Evolutionary conservation across 2,888 invertebrate species (phyloP).

Genomic region (Habrosyne pyritoides): DNA sequence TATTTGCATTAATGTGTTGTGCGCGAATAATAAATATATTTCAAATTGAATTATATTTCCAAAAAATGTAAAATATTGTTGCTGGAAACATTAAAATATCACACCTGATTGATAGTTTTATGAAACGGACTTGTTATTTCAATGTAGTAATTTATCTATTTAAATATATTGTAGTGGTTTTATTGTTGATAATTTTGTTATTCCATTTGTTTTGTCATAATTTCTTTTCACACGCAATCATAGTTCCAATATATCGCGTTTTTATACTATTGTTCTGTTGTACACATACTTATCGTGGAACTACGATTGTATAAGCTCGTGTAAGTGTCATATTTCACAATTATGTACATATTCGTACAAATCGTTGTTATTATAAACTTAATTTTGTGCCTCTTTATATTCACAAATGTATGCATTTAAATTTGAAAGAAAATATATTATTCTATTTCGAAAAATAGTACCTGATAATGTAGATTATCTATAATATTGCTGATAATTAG

Average conservation of each 20-base stretch:
- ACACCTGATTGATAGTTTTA: no score
- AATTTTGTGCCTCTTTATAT: neutral
- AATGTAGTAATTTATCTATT: neutral
- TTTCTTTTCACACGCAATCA: neutral
- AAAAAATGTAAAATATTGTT: neutral
- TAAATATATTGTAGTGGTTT: conserved; percentile 18
- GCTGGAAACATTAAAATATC: no score
- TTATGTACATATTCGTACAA: neutral
- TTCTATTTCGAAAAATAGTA: neutral
- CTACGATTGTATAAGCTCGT: neutral
- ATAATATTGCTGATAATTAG: neutral
- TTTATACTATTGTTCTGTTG: neutral
- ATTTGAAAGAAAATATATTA: neutral
- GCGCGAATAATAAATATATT: neutral
- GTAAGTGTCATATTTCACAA: neutral
- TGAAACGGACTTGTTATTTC: neutral
- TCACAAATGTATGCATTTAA: neutral
- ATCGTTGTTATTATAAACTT: neutral
- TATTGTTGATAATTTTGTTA: conserved; percentile 32
- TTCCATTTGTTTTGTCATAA: conserved; percentile 8
- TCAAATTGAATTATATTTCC: neutral
- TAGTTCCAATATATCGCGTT: neutral
- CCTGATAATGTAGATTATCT: neutral
- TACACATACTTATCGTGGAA: neutral
- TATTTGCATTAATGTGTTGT: neutral